phyloP scores from a whole-genome alignment of 2,888 invertebrate genomes.

The Rhagium mordax region DNA sequence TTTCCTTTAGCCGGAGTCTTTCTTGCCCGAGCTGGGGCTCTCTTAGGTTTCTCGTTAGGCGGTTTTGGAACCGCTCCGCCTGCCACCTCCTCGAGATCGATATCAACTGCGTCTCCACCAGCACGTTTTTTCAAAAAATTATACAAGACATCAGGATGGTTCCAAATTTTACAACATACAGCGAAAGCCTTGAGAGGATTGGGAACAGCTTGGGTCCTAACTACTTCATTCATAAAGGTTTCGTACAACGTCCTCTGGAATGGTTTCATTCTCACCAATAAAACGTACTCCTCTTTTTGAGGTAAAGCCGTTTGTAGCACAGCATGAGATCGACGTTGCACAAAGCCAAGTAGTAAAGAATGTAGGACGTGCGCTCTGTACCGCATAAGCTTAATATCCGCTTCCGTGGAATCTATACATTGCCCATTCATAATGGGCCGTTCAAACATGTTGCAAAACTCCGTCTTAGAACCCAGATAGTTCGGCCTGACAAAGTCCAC shows the following conservation, averaged over 20 bases:
- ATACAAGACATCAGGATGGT: slow-evolving; percentile 93
- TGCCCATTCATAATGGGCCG: slow-evolving; percentile 98
- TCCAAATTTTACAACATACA: slow-evolving; percentile 99
- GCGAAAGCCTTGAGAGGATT: slow-evolving; percentile 99
- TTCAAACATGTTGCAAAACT: slow-evolving; percentile 99
- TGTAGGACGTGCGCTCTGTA: slow-evolving; percentile 97
- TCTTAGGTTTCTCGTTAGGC: slow-evolving; percentile 57
- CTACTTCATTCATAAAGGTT: slow-evolving; percentile 94
- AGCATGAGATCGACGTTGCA: slow-evolving; percentile 94
- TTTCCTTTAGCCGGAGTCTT: slow-evolving; percentile 68
- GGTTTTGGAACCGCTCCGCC: slow-evolving; percentile 59
- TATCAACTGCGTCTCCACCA: slow-evolving; percentile 83
- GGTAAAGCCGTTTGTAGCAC: slow-evolving; percentile 94
- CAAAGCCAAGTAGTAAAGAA: slow-evolving; percentile 92
- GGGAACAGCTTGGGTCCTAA: slow-evolving; percentile 87
- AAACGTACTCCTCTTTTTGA: slow-evolving; percentile 94
- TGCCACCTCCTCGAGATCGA: slow-evolving; percentile 86
- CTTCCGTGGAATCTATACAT: slow-evolving; percentile 96
- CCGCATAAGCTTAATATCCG: slow-evolving; percentile 94
- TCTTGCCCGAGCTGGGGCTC: slow-evolving; percentile 66
- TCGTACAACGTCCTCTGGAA: slow-evolving; percentile 94
- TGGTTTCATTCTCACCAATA: slow-evolving; percentile 89
- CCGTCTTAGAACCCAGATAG: slow-evolving; percentile 95
- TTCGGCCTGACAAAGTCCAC: slow-evolving; percentile 99
- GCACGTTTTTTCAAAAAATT: slow-evolving; percentile 88